Base-by-base conservation (phyloP, 1,140 invertebrate species). In the Potamilus streckersoni region DNA sequence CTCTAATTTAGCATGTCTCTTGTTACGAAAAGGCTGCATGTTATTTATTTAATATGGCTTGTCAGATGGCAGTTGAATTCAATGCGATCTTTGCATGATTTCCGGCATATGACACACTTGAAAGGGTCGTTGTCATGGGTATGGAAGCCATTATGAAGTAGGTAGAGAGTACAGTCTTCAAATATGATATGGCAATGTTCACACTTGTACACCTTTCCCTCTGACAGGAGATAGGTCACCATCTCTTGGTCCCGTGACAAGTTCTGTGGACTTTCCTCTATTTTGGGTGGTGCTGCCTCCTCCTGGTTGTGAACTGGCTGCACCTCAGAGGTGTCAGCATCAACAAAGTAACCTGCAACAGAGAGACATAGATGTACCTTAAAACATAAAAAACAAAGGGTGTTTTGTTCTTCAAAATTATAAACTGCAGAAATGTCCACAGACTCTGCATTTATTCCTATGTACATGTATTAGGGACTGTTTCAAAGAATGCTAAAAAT, bases 31-130 rank as follows among this genome's bases (percentile, higher is more conserved):
- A 17, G 20, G 31, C 5, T 17, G 31, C 31, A 14, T 16, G 16
- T 16, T 14, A 69, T 59, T 80, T 79, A 86, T 66, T 88, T 88
- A 58, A 88, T 85, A 77, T 88, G 86, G 68, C 85, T 87, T 31
- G 85, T 88, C 11, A 88, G 82, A 74, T 88, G 86, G 69, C 86
- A 86, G 74, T 88, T 88, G 72, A 88, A 88, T 73, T 88, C 86
- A n/a, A 88, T 83, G 23, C 85, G 81, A 61, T 86, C 86, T 27
- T 85, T 83, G 73, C 85, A 88, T 0, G 78, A 80, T 55, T 79
- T 70, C 38, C 80, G 76, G 76, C 86, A 88, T 62, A 88, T 86
- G n/a, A 84, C 85, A 76, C 85, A 88, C 57, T 83, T 83, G 68
- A 88, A 88, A 15, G 86, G 86, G 57, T 88, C 84, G 13, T 72